These are phyloP conservation scores for Ectemnius lituratus DNA, from an alignment of 2,888 invertebrate species.

Conservation along the genomic window DNA sequence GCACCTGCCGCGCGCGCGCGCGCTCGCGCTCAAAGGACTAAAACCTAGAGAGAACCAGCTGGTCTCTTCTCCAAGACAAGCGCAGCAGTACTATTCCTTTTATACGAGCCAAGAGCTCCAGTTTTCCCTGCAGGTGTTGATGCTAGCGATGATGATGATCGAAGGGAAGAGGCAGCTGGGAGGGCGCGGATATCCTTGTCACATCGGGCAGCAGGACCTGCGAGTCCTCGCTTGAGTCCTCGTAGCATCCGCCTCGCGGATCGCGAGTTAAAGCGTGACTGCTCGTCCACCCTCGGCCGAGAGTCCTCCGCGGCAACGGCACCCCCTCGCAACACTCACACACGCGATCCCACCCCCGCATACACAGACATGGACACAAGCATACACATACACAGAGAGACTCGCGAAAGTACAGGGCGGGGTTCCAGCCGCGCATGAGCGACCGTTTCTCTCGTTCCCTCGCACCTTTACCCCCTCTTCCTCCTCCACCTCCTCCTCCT, in stretches of 20 bases:
- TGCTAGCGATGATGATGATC: background rate
- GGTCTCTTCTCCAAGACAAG: too few species aligned
- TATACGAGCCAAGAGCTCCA: too few species aligned
- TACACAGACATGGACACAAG: too few species aligned
- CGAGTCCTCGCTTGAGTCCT: constrained; percentile 29
- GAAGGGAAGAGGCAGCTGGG: constrained; percentile 26
- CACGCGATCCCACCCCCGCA: too few species aligned
- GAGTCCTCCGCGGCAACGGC: constrained; percentile 60
- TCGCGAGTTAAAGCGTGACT: constrained; percentile 68
- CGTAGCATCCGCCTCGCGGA: constrained; percentile 66
- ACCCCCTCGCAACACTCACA: constrained; percentile 25
- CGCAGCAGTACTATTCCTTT: too few species aligned
- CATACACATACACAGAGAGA: background rate
- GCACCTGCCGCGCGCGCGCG: too few species aligned
- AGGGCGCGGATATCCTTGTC: constrained; percentile 25
- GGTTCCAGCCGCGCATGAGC: constrained; percentile 74
- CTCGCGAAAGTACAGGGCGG: constrained; percentile 71
- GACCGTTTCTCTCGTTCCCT: constrained; percentile 25
- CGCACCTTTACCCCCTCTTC: constrained; percentile 41
- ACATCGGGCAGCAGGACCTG: constrained; percentile 46
- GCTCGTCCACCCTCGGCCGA: constrained; percentile 55
- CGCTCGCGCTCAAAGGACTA: background rate
- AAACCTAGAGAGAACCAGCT: too few species aligned
- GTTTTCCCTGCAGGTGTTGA: background rate
- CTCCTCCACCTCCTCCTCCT: constrained; percentile 25